phyloP scores from a whole-genome alignment of 1,140 invertebrate genomes.

The Meteorus sp. region DNA sequence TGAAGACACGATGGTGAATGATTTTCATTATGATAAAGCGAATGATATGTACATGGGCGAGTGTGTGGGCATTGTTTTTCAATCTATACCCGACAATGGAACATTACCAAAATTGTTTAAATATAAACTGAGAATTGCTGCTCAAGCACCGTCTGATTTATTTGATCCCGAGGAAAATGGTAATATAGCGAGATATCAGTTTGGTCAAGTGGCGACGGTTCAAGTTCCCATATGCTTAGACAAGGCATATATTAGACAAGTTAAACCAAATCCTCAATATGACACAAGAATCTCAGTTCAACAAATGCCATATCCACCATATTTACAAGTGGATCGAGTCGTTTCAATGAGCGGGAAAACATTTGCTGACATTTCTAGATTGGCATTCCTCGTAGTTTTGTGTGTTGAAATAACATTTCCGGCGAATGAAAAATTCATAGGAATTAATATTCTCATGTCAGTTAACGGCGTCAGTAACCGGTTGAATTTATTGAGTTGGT shows the following conservation, averaged over 20 bases:
- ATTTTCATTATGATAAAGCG: slow-evolving; percentile 37
- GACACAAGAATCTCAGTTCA: slow-evolving; percentile 46
- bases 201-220: slow-evolving; percentile 35
- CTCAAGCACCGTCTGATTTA: slow-evolving; percentile 35
- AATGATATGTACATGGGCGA: slow-evolving; percentile 9
- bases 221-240: slow-evolving; percentile 52
- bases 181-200: slow-evolving; percentile 23
- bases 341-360: slow-evolving; percentile 36
- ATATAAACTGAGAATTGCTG: slow-evolving; percentile 45
- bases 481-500: slow-evolving; percentile 53
- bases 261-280: slow-evolving; percentile 13
- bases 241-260: slow-evolving; percentile 40
- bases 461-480: slow-evolving; percentile 51
- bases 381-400: slow-evolving; percentile 49
- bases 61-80: slow-evolving; percentile 43
- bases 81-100: slow-evolving; percentile 25
- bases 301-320: slow-evolving; percentile 54
- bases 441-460: slow-evolving; percentile 53
- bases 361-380: slow-evolving; percentile 40
- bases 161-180: slow-evolving; percentile 32
- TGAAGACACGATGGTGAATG: slow-evolving; percentile 44
- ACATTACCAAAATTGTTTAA: slow-evolving; percentile 34
- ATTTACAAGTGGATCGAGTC: slow-evolving; percentile 38
- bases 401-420: slow-evolving; percentile 47
- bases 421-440: slow-evolving; percentile 52